These are phyloP conservation scores for Autographa gamma DNA, from an alignment of 2,888 invertebrate species.

Conservation along the genomic window DNA sequence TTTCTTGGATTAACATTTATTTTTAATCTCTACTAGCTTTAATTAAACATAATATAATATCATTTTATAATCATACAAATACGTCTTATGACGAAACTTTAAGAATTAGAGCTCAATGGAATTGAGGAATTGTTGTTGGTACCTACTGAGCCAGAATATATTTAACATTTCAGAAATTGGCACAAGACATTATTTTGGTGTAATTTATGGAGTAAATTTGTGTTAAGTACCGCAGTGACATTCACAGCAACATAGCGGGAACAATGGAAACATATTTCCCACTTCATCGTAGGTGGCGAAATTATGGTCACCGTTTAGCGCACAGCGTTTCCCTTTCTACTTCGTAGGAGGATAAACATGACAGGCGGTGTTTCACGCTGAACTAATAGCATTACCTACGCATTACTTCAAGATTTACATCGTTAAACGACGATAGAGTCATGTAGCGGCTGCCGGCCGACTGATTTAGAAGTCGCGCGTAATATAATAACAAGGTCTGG, in stretches of 20 bases:
- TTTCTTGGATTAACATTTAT: constrained; percentile 33
- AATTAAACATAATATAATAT: constrained; percentile 14
- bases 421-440: constrained; percentile 39
- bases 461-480: constrained; percentile 43
- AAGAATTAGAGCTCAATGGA: background rate
- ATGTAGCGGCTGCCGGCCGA: constrained; percentile 34
- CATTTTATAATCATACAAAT: constrained; percentile 22
- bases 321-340: constrained; percentile 37
- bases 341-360: constrained; percentile 51
- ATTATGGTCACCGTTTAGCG: constrained; percentile 55
- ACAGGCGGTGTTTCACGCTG: constrained; percentile 41
- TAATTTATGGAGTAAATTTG: constrained; percentile 4
- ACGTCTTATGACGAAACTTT: background rate
- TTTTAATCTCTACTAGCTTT: constrained; percentile 31
- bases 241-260: constrained; percentile 13
- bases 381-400: constrained; percentile 46
- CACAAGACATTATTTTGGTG: constrained; percentile 1
- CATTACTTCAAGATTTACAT: constrained; percentile 42
- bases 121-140: background rate
- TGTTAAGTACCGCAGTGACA: background rate
- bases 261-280: constrained; percentile 39
- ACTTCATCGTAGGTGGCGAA: constrained; percentile 52
- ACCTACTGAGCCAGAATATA: background rate
- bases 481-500: constrained; percentile 35
- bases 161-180: background rate